These are phyloP conservation scores for Yoshiicerus persimilis DNA, from an alignment of 1,140 invertebrate species.

Conservation along the genomic window DNA sequence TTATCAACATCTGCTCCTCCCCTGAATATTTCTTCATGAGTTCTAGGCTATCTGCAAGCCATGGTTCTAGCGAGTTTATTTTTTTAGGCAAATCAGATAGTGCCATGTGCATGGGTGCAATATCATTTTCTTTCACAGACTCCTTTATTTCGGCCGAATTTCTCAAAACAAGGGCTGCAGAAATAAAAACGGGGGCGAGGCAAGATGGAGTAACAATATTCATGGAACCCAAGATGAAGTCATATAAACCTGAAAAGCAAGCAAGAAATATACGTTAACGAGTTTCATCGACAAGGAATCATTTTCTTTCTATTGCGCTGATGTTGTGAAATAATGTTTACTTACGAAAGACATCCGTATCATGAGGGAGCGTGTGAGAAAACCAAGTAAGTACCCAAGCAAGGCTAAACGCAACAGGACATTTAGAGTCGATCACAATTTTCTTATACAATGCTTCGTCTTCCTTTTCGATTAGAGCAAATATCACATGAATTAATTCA, in stretches of 20 bases:
- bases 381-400: conserved; percentile 50
- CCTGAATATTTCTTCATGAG: conserved; percentile 42
- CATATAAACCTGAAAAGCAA: conserved; percentile 39
- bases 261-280: neutral
- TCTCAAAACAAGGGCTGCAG: conserved; percentile 40
- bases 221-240: conserved; percentile 45
- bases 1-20: conserved; percentile 32
- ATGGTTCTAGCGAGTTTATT: conserved; percentile 38
- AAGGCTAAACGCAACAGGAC: conserved; percentile 46
- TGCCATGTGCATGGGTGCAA: conserved; percentile 45
- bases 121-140: conserved; percentile 35
- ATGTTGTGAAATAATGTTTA: neutral
- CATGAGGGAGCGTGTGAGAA: conserved; percentile 45
- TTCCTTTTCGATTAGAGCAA: conserved; percentile 44
- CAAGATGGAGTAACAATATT: conserved; percentile 29
- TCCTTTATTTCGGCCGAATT: conserved; percentile 33
- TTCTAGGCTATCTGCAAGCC: conserved; percentile 41
- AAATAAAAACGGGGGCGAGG: conserved; percentile 44
- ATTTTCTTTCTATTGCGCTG: neutral
- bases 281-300: neutral
- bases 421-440: conserved; percentile 44
- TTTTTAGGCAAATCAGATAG: conserved; percentile 39
- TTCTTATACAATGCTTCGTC: conserved; percentile 41
- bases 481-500: conserved; percentile 46
- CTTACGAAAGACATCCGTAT: conserved; percentile 48